Evolutionary conservation across 1,140 invertebrate genomes (phyloP), one percentile per base, ranked within the genome.

Genomic region (Gonioctena quinquepunctata): DNA sequence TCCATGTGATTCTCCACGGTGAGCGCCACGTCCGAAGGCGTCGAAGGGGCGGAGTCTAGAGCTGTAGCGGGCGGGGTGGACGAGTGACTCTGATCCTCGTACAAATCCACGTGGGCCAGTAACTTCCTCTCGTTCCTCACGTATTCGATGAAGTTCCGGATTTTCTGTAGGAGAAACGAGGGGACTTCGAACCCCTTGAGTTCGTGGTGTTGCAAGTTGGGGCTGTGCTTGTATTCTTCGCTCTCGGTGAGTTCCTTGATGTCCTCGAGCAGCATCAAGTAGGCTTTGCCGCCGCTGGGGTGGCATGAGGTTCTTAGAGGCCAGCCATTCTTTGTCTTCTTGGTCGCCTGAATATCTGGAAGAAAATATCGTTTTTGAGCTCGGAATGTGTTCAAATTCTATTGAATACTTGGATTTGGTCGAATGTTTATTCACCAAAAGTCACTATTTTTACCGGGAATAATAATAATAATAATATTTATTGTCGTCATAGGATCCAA

Each of bases 271-370:
- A 94, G 84, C 86, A 94, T 88, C 69, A 95, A 88, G 75, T 93
- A 93, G 25, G 92, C 91, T 83, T 91, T 92, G 5, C 92, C 92
- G 11, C 92, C 92, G 62, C 90, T 91, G 33, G 90, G n/a, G 89
- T 75, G 92, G 90, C 81, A 93, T 92, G 65, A 92, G 83, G 77
- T 91, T 91, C 73, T 93, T 89, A 70, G 89, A 90, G 57, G 89
- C 88, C 22, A 95, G 86, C 93, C 93, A 94, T 78, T 93, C 90
- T 79, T 93, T 93, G 77, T 95, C 93, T 75, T 93, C 91, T 68
- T 89, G 89, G 79, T 95, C 93, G 49, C 92, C 91, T 62, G 89
- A 89, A 83, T 94, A 95, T 77, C 91, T 60, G 3, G 13, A 66
- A 66, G 0, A 8, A 42, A 4, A n/a, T n/a, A n/a, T n/a, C n/a